These are phyloP conservation scores for Callyntrura guangdongensis DNA, from an alignment of 2,888 invertebrate species.

Conservation along the genomic window DNA sequence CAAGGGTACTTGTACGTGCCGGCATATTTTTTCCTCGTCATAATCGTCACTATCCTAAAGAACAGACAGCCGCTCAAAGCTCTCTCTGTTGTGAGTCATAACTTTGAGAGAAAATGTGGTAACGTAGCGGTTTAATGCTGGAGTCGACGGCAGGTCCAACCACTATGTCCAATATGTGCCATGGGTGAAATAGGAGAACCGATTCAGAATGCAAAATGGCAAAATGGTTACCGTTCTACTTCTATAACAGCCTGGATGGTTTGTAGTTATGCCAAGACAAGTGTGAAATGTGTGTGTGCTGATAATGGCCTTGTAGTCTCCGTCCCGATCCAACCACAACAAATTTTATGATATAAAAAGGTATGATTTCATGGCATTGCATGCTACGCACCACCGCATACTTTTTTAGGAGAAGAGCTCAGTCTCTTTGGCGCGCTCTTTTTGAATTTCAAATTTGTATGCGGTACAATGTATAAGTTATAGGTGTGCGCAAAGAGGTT, in stretches of 20 bases:
- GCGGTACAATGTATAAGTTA: too few species aligned
- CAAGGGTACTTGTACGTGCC: slow-evolving; percentile 2
- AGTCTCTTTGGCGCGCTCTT: background rate
- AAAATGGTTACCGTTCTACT: slow-evolving; percentile 1
- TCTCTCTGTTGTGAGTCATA: background rate
- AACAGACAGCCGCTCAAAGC: background rate
- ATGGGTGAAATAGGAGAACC: background rate
- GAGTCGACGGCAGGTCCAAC: background rate
- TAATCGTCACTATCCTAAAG: too few species aligned
- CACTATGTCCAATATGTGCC: background rate
- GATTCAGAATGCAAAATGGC: slow-evolving; percentile 13
- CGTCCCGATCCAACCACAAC: background rate
- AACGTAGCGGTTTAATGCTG: background rate
- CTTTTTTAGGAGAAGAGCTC: background rate
- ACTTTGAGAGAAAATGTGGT: background rate
- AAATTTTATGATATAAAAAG: slow-evolving; percentile 41
- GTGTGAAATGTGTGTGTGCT: slow-evolving; percentile 14
- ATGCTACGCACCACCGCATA: background rate
- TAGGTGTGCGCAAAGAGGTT: background rate
- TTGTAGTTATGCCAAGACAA: background rate
- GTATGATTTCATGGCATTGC: slow-evolving; percentile 10
- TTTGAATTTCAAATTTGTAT: background rate
- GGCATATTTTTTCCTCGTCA: background rate
- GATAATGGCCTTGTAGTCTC: slow-evolving; percentile 19
- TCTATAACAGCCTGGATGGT: background rate